Conservation (phyloP, 2,113 vertebrate genomes). For the Mobula birostris region DNA sequence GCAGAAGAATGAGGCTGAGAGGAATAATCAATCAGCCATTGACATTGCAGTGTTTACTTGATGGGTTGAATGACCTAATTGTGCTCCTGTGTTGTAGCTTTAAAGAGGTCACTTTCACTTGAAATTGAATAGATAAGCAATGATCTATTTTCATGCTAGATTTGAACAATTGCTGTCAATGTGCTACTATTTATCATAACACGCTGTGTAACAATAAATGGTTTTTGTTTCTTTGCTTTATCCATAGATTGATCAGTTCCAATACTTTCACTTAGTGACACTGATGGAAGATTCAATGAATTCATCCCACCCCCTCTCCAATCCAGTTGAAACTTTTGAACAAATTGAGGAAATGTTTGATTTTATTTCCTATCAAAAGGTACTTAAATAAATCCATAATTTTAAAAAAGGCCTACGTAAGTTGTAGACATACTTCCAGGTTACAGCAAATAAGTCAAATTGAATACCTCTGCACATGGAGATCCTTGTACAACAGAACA, state of each 20-base stretch:
- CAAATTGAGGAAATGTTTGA: conserved; percentile 96
- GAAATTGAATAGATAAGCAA: neutral
- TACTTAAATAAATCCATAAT: conserved; percentile 44
- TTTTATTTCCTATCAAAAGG: conserved; percentile 87
- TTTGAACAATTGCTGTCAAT: neutral
- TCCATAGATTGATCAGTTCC: conserved; percentile 68
- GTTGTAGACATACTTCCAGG: neutral
- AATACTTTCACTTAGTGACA: conserved; percentile 65
- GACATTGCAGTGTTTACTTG: too few relatives aligned
- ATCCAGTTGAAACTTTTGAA: conserved; percentile 67
- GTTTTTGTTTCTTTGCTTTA: neutral
- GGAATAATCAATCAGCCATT: too few relatives aligned
- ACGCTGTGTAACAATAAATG: too few relatives aligned
- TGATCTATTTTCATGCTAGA: neutral
- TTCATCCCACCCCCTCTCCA: conserved; percentile 79
- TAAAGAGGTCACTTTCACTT: neutral
- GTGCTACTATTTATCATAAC: neutral
- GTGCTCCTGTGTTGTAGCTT: too few relatives aligned
- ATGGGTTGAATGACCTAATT: too few relatives aligned
- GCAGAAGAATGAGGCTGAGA: too few relatives aligned
- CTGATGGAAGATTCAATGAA: conserved; percentile 80
- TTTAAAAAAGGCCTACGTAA: neutral
- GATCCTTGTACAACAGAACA: too few relatives aligned
- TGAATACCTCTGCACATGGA: neutral
- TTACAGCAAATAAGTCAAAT: neutral